These are phyloP conservation scores for Melipona beecheii DNA, from an alignment of 2,888 invertebrate species.

Conservation along the genomic window DNA sequence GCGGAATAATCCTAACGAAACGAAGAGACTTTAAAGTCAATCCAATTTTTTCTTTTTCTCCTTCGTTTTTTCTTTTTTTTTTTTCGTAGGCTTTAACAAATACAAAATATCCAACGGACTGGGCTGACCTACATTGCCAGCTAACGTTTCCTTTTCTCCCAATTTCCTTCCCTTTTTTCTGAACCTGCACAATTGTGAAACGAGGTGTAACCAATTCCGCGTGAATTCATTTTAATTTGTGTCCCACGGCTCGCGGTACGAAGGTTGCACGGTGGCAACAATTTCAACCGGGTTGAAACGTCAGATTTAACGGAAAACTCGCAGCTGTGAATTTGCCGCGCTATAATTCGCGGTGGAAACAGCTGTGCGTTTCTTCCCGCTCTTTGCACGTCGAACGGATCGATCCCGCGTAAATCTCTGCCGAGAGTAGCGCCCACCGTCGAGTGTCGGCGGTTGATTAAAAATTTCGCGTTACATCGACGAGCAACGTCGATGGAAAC, in stretches of 20 bases:
- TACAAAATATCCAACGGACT: background rate
- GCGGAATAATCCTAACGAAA: background rate
- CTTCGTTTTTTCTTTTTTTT: too few relatives aligned
- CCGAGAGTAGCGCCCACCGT: background rate
- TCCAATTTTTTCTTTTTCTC: background rate
- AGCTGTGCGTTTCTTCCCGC: background rate
- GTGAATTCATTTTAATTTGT: background rate
- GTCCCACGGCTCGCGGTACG: background rate
- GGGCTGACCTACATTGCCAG: background rate
- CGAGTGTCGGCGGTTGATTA: slow-evolving; percentile 2
- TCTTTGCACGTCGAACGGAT: background rate
- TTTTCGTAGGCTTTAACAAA: background rate
- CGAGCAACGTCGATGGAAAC: background rate
- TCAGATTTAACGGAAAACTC: slow-evolving; percentile 1
- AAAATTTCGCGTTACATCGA: slow-evolving; percentile 25
- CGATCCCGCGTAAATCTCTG: background rate
- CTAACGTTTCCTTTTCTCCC: background rate
- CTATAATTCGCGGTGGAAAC: slow-evolving; percentile 10
- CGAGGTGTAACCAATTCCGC: background rate
- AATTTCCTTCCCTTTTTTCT: background rate
- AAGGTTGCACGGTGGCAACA: background rate
- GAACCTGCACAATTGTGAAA: background rate
- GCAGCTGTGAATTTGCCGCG: slow-evolving; percentile 2
- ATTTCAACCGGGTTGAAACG: background rate
- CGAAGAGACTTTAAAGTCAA: background rate